phyloP scores from a whole-genome alignment of 2,113 vertebrate genomes.

The Baryphthengus martii region DNA sequence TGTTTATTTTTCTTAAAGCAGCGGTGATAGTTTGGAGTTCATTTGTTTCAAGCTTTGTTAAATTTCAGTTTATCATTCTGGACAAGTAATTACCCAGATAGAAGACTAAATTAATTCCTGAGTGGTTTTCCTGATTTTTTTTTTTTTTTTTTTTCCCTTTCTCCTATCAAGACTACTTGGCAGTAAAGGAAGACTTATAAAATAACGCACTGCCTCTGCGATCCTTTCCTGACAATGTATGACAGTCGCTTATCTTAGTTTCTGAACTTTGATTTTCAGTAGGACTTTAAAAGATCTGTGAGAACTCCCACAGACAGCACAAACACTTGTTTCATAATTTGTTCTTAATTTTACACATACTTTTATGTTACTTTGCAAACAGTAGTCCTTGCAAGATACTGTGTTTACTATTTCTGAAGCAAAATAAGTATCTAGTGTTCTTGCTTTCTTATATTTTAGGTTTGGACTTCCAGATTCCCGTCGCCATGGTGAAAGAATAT shows the following conservation, averaged over 20 bases:
- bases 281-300: neutral
- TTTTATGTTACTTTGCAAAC: neutral
- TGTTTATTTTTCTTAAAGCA: neutral
- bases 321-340: neutral
- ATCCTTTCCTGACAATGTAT: neutral
- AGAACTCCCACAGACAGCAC: neutral
- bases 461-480: slow-evolving; percentile 97
- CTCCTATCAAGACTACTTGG: neutral
- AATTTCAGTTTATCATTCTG: neutral
- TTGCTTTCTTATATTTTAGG: slow-evolving; percentile 63
- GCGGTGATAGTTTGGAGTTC: neutral
- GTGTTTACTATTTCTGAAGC: neutral
- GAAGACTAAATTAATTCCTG: neutral
- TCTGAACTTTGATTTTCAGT: neutral
- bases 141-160: too few species aligned
- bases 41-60: neutral
- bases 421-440: neutral
- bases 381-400: neutral
- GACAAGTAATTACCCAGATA: neutral
- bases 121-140: neutral
- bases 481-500: slow-evolving; percentile 91
- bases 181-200: neutral
- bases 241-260: neutral
- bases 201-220: neutral
- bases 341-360: neutral